Percentiles rank a stretch among this genome's conserved stretches.
phyloP scores from a whole-genome alignment of 2,113 vertebrate species.

The Rhinolophus ferrumequinum region DNA sequence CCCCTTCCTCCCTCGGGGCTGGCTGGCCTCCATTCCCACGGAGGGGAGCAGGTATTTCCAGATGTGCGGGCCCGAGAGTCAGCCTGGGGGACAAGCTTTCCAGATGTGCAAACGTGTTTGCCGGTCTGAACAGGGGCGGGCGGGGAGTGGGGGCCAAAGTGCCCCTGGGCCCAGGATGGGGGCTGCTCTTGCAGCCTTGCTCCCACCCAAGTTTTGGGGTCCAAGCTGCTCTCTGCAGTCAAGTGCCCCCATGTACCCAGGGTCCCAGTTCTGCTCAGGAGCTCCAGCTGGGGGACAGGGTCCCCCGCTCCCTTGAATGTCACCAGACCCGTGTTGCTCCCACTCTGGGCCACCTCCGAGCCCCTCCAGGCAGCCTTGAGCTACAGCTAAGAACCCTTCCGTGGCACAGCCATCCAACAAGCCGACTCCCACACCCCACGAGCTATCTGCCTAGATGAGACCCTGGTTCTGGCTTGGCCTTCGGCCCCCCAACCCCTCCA shows the following conservation, averaged over 20 bases:
- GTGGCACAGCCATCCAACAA: neutral
- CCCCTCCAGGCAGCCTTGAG: rapidly evolving
- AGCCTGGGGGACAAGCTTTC: slow-evolving; percentile 56
- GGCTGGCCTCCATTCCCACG: slow-evolving; percentile 72
- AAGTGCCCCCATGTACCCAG: neutral
- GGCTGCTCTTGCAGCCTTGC: neutral
- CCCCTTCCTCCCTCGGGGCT: slow-evolving; percentile 67
- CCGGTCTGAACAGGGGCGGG: neutral
- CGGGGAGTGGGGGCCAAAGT: neutral
- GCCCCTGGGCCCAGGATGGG: neutral
- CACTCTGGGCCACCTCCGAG: neutral
- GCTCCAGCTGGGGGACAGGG: neutral
- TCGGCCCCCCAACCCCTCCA: rapidly evolving
- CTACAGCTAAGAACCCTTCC: neutral
- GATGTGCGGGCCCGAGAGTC: slow-evolving; percentile 51
- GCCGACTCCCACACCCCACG: neutral
- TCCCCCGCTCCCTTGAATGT: neutral
- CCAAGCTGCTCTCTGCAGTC: neutral
- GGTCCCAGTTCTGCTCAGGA: neutral
- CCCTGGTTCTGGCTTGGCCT: neutral
- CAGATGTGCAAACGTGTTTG: slow-evolving; percentile 69
- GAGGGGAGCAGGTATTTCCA: slow-evolving; percentile 77
- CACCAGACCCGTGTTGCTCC: neutral
- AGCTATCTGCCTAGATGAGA: neutral
- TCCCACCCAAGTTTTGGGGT: neutral